Percentiles rank a stretch among this genome's conserved stretches.
Evolutionary conservation across 2,888 invertebrate genomes (phyloP).

Genomic region (Orthosia incerta): DNA sequence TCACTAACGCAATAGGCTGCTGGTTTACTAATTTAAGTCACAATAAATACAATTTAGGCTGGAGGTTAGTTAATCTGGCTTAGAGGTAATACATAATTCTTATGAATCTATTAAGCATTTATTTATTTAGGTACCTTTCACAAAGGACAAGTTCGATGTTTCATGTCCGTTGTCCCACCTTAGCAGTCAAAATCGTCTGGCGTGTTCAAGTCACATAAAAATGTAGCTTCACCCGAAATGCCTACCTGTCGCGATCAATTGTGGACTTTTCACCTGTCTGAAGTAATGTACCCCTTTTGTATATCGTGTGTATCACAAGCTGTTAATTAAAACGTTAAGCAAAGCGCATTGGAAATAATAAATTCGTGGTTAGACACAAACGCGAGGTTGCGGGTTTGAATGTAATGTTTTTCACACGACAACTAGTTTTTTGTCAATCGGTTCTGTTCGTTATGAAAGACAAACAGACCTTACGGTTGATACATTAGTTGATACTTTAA

Average conservation of each 20-base stretch:
- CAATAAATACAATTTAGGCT: no score
- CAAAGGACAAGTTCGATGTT: neutral
- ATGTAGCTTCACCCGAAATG: conserved; percentile 42
- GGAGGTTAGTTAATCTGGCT: no score
- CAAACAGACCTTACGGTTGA: neutral
- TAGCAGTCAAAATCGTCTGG: conserved; percentile 36
- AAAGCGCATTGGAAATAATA: conserved; percentile 38
- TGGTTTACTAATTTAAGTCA: no score
- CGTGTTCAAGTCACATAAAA: conserved; percentile 61
- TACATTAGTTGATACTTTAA: neutral
- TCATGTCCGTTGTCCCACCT: neutral
- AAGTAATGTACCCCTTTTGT: conserved; percentile 13
- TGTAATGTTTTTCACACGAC: conserved; percentile 7
- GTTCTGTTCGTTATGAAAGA: conserved; percentile 10
- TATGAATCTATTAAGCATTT: no score
- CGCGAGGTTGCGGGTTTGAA: conserved; percentile 32
- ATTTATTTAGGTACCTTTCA: no score
- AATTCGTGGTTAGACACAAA: conserved; percentile 43
- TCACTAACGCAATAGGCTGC: no score
- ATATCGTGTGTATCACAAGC: conserved; percentile 14
- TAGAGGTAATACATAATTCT: no score
- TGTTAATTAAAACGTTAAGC: conserved; percentile 43
- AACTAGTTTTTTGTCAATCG: conserved; percentile 17
- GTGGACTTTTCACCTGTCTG: conserved; percentile 44
- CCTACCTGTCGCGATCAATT: conserved; percentile 54